phyloP scores from a whole-genome alignment of 2,113 vertebrate genomes.

The Neolamprologus toae region DNA sequence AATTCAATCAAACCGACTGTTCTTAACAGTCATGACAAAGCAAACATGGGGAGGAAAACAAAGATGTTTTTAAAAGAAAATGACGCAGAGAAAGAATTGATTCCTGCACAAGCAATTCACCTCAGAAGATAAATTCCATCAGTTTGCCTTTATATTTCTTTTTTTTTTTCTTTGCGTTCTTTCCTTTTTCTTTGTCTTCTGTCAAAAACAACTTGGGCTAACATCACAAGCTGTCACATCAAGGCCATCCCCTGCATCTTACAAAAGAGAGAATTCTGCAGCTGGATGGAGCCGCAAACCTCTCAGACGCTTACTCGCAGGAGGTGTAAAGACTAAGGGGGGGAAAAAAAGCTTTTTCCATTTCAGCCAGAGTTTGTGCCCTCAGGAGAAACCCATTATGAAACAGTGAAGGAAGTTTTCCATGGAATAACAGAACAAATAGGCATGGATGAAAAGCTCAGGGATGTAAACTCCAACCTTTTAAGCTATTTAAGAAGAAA shows the following conservation, averaged over 20 bases:
- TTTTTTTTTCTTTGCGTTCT: neutral
- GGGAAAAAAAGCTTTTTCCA: neutral
- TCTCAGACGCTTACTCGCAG: constrained; percentile 41
- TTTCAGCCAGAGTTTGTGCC: constrained; percentile 47
- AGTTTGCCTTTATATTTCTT: constrained; percentile 40
- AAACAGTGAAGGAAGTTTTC: constrained; percentile 36
- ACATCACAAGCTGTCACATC: constrained; percentile 70
- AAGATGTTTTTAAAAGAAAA: constrained; percentile 26
- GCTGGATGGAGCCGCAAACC: constrained; percentile 27
- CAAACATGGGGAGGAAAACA: constrained; percentile 45
- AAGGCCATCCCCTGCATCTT: constrained; percentile 60
- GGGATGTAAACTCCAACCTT: constrained; percentile 2
- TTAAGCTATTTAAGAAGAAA: neutral
- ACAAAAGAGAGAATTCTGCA: constrained; percentile 51
- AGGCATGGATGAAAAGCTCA: constrained; percentile 8
- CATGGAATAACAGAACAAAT: constrained; percentile 36
- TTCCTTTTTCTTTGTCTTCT: constrained; percentile 62
- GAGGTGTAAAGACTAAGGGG: constrained; percentile 21
- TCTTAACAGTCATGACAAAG: constrained; percentile 60
- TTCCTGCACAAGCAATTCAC: constrained; percentile 54
- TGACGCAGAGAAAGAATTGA: constrained; percentile 43
- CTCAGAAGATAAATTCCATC: constrained; percentile 47
- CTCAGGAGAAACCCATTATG: constrained; percentile 47
- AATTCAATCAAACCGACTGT: constrained; percentile 60
- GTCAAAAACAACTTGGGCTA: constrained; percentile 73